Conservation (phyloP, 2,113 vertebrate species). For the Gadus chalcogrammus region DNA sequence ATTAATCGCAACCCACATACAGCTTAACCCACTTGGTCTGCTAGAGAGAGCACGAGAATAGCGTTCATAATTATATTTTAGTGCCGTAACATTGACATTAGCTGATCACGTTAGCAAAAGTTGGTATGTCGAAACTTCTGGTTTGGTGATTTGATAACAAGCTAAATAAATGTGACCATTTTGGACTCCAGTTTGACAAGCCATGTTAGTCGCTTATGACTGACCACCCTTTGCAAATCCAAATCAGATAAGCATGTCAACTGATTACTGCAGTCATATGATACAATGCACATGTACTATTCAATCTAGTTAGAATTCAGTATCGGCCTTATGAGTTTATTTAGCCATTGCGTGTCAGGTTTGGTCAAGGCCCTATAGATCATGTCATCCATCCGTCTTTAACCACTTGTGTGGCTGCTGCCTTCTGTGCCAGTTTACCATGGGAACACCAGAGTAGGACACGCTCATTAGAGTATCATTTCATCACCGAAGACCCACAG, state of each 20-base stretch:
- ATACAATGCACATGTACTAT: background rate
- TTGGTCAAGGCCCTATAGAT: no score
- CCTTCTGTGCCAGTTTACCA: no score
- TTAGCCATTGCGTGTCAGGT: no score
- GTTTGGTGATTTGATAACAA: conserved; percentile 56
- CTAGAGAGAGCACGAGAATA: background rate
- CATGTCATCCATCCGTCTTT: no score
- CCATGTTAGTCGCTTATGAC: background rate
- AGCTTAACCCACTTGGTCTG: no score
- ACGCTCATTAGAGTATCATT: no score
- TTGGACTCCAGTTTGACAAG: background rate
- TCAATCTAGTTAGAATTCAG: background rate
- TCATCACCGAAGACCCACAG: no score
- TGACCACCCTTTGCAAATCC: background rate
- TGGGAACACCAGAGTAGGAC: no score
- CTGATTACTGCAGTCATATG: background rate
- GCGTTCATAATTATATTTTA: conserved; percentile 4
- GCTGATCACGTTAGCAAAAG: conserved; percentile 44
- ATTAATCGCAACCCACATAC: no score
- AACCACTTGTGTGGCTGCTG: no score
- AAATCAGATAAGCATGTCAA: background rate
- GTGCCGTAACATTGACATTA: conserved; percentile 20
- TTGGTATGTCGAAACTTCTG: conserved; percentile 14
- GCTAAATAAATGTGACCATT: conserved; percentile 46
- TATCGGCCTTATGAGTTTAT: no score